Conservation (phyloP, 2,113 vertebrate genomes). For the Manacus vitellinus region DNA sequence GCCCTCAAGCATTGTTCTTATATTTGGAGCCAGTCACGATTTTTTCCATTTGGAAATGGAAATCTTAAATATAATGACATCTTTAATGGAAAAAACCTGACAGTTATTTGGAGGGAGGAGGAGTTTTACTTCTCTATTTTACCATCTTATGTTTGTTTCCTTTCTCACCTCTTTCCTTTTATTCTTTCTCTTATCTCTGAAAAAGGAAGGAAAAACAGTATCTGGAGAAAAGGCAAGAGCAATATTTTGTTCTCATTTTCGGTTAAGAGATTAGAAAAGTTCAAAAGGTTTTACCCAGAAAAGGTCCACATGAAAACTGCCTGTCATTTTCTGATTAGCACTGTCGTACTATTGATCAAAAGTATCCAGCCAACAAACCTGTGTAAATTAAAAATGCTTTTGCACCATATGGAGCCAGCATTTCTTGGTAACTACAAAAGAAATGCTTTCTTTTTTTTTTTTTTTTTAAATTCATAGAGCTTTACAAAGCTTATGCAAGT, state of each 20-base stretch:
- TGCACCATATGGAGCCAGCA: background rate
- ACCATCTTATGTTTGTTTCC: background rate
- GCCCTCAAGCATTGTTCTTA: slow-evolving; percentile 39
- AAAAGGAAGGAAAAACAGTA: background rate
- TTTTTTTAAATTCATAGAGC: background rate
- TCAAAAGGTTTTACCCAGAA: background rate
- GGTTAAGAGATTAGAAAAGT: background rate
- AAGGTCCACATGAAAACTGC: background rate
- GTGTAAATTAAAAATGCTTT: background rate
- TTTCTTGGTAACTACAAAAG: background rate
- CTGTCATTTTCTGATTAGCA: slow-evolving; percentile 17
- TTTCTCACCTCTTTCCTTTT: background rate
- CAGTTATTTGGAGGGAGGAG: background rate
- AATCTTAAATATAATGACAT: background rate
- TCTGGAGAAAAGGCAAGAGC: background rate
- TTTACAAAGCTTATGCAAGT: slow-evolving; percentile 11
- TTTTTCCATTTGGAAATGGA: slow-evolving; percentile 43
- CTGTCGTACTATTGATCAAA: background rate
- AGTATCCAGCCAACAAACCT: background rate
- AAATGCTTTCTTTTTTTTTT: background rate
- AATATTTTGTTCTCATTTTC: background rate
- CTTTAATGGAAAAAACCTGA: background rate
- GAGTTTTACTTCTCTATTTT: background rate
- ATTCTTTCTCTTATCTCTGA: background rate
- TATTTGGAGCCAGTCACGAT: background rate